Evolutionary conservation across 1,140 invertebrate species (phyloP).

Genomic region (Papilio machaon): DNA sequence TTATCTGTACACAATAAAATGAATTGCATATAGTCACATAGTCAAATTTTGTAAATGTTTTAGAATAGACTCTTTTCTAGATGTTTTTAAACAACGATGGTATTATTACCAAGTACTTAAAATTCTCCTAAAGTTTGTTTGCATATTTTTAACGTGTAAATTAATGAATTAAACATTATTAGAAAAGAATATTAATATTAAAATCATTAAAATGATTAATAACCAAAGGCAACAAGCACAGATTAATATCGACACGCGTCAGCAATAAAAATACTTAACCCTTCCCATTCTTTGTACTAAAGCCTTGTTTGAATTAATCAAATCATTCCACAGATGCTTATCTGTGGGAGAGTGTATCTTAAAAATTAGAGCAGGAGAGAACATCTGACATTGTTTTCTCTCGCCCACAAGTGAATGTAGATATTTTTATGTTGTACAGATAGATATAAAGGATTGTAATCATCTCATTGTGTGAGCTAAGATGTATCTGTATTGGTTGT

Average conservation of each 20-base stretch:
- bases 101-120: background rate
- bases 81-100: too few relatives aligned
- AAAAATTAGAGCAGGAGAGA: conserved; percentile 79
- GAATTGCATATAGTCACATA: background rate
- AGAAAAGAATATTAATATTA: conserved; percentile 56
- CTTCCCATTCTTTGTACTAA: conserved; percentile 71
- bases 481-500: conserved; percentile 60
- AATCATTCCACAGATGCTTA: conserved; percentile 76
- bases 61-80: background rate
- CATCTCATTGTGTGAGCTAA: conserved; percentile 78
- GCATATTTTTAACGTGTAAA: conserved; percentile 12
- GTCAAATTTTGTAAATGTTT: background rate
- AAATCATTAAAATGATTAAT: conserved; percentile 77
- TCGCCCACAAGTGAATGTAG: conserved; percentile 75
- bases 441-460: conserved; percentile 80
- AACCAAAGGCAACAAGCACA: conserved; percentile 63
- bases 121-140: background rate
- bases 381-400: conserved; percentile 73
- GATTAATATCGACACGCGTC: conserved; percentile 80
- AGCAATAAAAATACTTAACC: conserved; percentile 76
- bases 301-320: conserved; percentile 78
- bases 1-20: conserved; percentile 12
- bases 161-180: background rate
- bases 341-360: conserved; percentile 68
- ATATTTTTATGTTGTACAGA: conserved; percentile 71